Evolutionary conservation across 2,888 invertebrate genomes (phyloP), one percentile per base, ranked within the genome.

Genomic region (Leucophora obtusa): DNA sequence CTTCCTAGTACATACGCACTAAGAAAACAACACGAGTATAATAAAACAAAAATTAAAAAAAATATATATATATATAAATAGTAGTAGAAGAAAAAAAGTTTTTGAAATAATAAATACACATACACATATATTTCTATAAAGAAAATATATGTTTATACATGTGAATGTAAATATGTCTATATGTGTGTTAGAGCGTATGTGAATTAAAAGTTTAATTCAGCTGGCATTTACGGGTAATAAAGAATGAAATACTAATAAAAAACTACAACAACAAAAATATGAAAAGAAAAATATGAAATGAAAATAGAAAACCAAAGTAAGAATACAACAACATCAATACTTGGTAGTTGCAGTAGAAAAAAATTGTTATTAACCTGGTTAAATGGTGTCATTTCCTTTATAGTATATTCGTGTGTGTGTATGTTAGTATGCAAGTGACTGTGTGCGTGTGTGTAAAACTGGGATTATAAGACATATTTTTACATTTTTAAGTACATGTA

Each of bases 281-380:
- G 18, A 10, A 59, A 28, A 35, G 14, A 8, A 60, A 60, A 59
- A 54, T 47, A 59, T 28, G 35, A 63, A 58, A 43, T 53, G 18
- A 47, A 54, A 56, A 59, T 43, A 58, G 11, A 24, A 50, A 17
- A 7, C 2, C 17, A 28, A 51, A 38, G 24, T 28, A 60, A 21
- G 60, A 28, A 53, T 50, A 15, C 11, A 75, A 75, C 60, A 33
- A 54, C 43, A 56, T n/a, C 35, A 71, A 18, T 11, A 74, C 47
- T 17, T 60, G 43, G 73, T 43, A 59, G 6, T 28, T 6, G 28
- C 6, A 3, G 54, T 15, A 28, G 63, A 73, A 28, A 38, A 53
- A 63, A 76, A 73, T 80, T 76, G 58, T 80, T 80, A 72, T 73
- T 82, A 82, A 82, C 81, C 81, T 77, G 78, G 71, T 78, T 78